Evolutionary conservation across 2,888 invertebrate species (phyloP), one percentile per base, ranked within the genome.

Genomic region (Scaptomyza flava): DNA sequence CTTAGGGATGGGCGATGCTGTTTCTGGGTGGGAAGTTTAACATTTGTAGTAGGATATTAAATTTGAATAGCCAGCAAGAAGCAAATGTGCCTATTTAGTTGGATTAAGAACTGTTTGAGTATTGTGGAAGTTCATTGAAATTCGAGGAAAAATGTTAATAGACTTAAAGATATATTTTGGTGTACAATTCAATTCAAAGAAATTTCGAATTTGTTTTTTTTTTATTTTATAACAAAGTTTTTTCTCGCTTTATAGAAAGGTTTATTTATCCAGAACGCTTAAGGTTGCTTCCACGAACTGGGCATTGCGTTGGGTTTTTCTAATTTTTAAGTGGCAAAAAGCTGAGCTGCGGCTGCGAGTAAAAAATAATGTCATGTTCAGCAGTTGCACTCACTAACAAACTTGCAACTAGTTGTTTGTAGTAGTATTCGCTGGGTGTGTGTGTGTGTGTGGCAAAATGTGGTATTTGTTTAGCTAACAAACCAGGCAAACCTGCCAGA

Each of bases 401-500:
- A 51, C 70, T 59, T 56, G 62, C 61, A 58, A 46, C 74, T 47
- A 11, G 41, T 17, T 41, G 41, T n/a, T n/a, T n/a, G n/a, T n/a
- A n/a, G n/a, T 17, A 41, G 27, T 5, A 36, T 43, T 12, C 33
- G 23, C 30, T 41, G n/a, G n/a, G 36, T 36, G 36, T 41, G 41
- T 65, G 31, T 56, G 36, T 36, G 36, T 41, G 41, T 65, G 31
- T 56, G 50, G 61, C 47, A 77, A 59, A 57, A 56, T 77, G 73
- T 60, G 82, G 77, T 79, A 77, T 80, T 80, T 77, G 69, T 66
- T 72, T 84, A 84, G 70, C 72, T 72, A 84, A 86, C 83, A 83
- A 83, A 69, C 69, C 66, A 45, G 30, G 33, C 36, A 53, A 36
- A 51, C n/a, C 23, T 14, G 23, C 27, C 34, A 27, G 14, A 11